Percentiles rank a stretch among this genome's conserved stretches.
These are phyloP conservation scores for Leptopilina myrica DNA, from an alignment of 2,888 invertebrate species.

Conservation along the genomic window DNA sequence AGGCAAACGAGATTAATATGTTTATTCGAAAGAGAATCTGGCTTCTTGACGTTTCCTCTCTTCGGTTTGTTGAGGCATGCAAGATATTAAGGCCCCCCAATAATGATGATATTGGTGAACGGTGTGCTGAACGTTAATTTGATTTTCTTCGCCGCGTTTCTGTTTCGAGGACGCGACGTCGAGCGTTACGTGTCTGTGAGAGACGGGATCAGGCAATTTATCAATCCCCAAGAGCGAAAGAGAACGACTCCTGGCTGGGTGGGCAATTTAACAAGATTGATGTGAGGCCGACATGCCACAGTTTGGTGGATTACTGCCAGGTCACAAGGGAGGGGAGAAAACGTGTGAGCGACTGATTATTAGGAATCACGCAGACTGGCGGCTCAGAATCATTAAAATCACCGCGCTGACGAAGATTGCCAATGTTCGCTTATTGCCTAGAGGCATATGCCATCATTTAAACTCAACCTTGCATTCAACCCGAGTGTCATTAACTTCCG, in stretches of 20 bases:
- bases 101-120: conserved; percentile 32
- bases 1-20: not conserved
- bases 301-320: conserved; percentile 60
- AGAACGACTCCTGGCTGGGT: conserved; percentile 69
- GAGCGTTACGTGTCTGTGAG: conserved; percentile 70
- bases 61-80: conserved; percentile 10
- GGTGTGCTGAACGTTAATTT: conserved; percentile 64
- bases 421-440: conserved; percentile 14
- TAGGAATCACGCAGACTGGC: conserved; percentile 68
- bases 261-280: conserved; percentile 76
- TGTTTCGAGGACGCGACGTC: conserved; percentile 63
- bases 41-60: conserved; percentile 8
- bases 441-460: not conserved
- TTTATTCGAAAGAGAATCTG: not conserved
- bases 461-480: not conserved
- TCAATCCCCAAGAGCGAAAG: conserved; percentile 69
- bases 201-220: conserved; percentile 73
- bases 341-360: conserved; percentile 73
- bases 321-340: conserved; percentile 50
- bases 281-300: conserved; percentile 74
- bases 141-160: conserved; percentile 70
- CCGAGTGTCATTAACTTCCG: not conserved
- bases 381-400: conserved; percentile 62
- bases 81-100: conserved; percentile 27
- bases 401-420: conserved; percentile 27